phyloP scores from a whole-genome alignment of 2,113 vertebrate genomes.

The Asarcornis scutulata region DNA sequence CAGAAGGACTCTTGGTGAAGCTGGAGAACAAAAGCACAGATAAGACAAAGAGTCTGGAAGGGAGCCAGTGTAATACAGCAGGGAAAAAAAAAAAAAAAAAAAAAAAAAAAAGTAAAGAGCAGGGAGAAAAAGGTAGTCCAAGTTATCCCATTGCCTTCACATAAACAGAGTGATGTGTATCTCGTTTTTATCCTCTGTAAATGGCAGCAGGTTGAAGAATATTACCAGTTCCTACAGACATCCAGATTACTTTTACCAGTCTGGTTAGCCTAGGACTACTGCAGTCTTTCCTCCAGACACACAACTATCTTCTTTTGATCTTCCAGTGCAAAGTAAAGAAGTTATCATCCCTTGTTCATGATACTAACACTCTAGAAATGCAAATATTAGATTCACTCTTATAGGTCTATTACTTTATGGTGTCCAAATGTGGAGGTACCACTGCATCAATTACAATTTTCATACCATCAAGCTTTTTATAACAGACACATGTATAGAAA shows the following conservation, averaged over 20 bases:
- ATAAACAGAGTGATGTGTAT: neutral
- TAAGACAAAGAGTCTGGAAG: slow-evolving; percentile 23
- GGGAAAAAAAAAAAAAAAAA: neutral
- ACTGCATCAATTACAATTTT: neutral
- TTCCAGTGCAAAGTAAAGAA: neutral
- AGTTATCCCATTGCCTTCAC: neutral
- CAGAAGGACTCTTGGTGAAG: neutral
- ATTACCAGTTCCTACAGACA: neutral
- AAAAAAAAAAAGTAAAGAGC: neutral
- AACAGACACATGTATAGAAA: neutral
- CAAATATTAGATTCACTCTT: neutral
- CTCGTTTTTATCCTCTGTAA: neutral
- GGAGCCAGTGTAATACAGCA: neutral
- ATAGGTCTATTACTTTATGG: neutral
- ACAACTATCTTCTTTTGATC: neutral
- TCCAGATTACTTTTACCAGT: neutral
- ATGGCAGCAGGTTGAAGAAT: neutral
- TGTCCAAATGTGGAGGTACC: neutral
- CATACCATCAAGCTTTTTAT: neutral
- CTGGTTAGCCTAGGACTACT: neutral
- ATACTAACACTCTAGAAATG: neutral
- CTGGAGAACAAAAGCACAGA: slow-evolving; percentile 12
- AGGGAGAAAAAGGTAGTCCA: neutral
- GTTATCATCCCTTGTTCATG: neutral
- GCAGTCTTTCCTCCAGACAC: neutral